Evolutionary conservation across 2,113 vertebrate species (phyloP).

Genomic region (Dicrurus megarhynchus): DNA sequence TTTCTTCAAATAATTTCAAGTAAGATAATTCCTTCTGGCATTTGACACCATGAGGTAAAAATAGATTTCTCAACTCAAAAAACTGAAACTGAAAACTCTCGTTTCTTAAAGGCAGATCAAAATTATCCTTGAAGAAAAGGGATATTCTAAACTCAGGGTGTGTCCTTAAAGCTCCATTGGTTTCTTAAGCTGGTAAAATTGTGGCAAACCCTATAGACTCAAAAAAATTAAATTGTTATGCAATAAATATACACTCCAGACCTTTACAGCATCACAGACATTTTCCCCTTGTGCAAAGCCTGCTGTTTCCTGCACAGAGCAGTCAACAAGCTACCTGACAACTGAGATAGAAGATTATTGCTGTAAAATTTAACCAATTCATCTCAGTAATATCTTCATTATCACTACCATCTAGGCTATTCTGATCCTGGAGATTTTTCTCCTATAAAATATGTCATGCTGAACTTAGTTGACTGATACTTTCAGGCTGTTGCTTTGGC

Average conservation of each 20-base stretch:
- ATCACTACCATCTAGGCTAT: background rate
- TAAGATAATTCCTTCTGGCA: background rate
- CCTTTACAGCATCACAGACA: background rate
- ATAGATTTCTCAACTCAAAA: background rate
- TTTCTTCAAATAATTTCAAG: background rate
- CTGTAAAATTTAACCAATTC: background rate
- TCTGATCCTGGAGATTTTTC: background rate
- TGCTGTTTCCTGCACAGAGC: background rate
- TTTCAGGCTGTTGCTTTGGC: background rate
- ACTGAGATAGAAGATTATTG: background rate
- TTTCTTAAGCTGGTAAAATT: background rate
- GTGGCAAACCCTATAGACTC: background rate
- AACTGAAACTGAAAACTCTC: background rate
- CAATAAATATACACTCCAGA: background rate
- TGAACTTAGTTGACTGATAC: background rate
- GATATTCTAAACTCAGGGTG: background rate
- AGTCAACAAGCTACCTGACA: background rate
- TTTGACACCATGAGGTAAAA: background rate
- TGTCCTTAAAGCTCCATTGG: background rate
- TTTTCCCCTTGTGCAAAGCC: background rate
- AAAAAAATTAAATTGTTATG: background rate
- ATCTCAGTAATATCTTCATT: background rate
- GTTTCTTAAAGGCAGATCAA: background rate
- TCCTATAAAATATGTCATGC: background rate
- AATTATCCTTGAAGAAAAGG: background rate